Conservation (phyloP, 1,140 invertebrate genomes). For the Drosophila aff. region DNA sequence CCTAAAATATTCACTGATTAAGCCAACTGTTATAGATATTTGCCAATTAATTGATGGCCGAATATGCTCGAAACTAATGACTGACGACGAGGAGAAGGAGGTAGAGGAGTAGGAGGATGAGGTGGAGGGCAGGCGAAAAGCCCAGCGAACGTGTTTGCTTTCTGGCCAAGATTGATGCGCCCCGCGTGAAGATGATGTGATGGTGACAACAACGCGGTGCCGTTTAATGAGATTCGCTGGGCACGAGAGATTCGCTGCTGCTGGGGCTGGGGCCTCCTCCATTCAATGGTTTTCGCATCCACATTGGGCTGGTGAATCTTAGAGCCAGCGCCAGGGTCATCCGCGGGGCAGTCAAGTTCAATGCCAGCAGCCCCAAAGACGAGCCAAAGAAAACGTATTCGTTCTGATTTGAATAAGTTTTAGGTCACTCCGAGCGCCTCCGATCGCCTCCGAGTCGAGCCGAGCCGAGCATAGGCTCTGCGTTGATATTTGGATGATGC, state of each 20-base stretch:
- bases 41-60: constrained; percentile 65
- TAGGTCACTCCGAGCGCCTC: constrained; percentile 54
- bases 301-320: constrained; percentile 6
- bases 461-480: constrained; percentile 22
- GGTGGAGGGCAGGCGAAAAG: constrained; percentile 27
- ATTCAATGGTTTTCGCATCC: constrained; percentile 45
- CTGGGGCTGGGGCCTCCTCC: neutral
- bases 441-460: neutral
- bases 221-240: constrained; percentile 67
- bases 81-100: neutral
- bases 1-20: constrained; percentile 20
- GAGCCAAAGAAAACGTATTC: constrained; percentile 27
- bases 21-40: constrained; percentile 62
- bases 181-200: constrained; percentile 19
- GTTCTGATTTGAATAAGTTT: constrained; percentile 79
- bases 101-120: neutral
- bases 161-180: constrained; percentile 24
- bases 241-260: neutral
- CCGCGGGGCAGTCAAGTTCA: constrained; percentile 67
- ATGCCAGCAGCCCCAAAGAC: constrained; percentile 44
- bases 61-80: constrained; percentile 31
- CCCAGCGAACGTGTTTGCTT: constrained; percentile 54
- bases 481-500: constrained; percentile 1
- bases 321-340: constrained; percentile 17
- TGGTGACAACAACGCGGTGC: constrained; percentile 37